phyloP scores from a whole-genome alignment of 2,888 invertebrate genomes.

The Campoplex capitator region DNA sequence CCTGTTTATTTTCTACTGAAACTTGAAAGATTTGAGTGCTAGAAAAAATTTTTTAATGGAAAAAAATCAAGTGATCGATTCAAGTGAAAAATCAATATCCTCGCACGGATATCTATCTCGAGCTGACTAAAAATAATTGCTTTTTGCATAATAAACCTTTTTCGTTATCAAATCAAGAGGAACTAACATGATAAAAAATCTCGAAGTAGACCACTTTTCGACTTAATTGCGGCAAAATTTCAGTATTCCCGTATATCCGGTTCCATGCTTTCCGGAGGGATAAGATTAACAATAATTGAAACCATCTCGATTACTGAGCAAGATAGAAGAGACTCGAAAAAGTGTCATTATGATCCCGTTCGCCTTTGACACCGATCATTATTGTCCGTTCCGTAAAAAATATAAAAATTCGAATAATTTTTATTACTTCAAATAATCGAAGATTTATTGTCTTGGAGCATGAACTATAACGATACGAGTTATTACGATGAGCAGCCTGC shows the following conservation, averaged over 20 bases:
- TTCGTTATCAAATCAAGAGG: too few species aligned
- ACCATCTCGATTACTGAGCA: slow-evolving; percentile 34
- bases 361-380: slow-evolving; percentile 6
- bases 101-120: background rate
- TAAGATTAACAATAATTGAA: background rate
- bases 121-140: too few species aligned
- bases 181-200: too few species aligned
- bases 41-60: background rate
- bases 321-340: slow-evolving; percentile 58
- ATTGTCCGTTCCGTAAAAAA: slow-evolving; percentile 33
- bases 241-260: too few species aligned
- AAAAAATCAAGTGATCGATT: background rate
- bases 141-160: too few species aligned
- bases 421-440: background rate
- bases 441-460: background rate
- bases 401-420: background rate
- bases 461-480: background rate
- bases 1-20: background rate
- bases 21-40: background rate
- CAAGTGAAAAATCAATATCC: background rate
- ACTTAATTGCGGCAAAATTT: too few species aligned
- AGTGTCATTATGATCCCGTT: slow-evolving; percentile 33
- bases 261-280: too few species aligned
- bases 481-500: too few species aligned
- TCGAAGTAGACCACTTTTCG: too few species aligned